Conservation (phyloP, 2,113 vertebrate species). For the Stomatorhinus ivindoensis region DNA sequence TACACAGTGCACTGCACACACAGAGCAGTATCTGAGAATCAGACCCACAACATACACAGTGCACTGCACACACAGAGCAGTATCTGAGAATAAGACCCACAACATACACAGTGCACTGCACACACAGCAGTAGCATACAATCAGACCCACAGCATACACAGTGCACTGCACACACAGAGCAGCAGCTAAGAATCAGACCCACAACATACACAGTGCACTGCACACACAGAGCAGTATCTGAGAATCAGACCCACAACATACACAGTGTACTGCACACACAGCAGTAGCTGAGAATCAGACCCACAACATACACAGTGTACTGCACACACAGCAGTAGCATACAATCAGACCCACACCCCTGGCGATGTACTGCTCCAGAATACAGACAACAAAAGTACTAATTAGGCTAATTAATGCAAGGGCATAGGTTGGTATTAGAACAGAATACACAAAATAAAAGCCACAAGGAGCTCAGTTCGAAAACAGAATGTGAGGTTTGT, state of each 20-base stretch:
- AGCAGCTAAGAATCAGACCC: neutral
- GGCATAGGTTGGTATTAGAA: neutral
- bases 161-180: neutral
- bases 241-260: neutral
- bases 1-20: neutral
- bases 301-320: neutral
- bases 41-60: neutral
- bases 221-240: neutral
- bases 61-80: neutral
- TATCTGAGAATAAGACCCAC: too few relatives aligned
- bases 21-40: too few relatives aligned
- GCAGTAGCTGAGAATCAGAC: neutral
- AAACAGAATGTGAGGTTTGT: neutral
- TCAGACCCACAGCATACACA: neutral
- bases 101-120: neutral
- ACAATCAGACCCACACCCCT: neutral
- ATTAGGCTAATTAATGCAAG: neutral
- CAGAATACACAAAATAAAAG: neutral
- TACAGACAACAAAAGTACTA: neutral
- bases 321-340: neutral
- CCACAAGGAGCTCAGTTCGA: neutral
- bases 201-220: neutral
- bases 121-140: neutral
- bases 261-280: neutral
- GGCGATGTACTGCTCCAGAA: neutral